Conservation (phyloP, 2,888 invertebrate genomes). For the Phaonia tiefii region DNA sequence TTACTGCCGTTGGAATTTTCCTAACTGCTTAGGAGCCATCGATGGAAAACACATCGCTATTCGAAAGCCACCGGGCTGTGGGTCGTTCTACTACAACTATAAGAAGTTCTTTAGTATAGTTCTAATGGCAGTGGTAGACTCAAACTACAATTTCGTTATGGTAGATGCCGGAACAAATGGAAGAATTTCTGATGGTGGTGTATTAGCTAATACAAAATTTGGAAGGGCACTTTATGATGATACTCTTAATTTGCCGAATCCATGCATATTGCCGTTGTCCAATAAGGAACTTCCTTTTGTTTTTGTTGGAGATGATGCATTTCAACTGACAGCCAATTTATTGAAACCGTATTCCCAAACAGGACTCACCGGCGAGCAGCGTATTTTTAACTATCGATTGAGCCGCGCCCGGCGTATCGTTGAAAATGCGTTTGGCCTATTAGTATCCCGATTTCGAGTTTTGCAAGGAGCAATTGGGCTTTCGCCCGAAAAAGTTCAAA, state of each 20-base stretch:
- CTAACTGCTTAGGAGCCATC: too few species aligned
- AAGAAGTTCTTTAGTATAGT: constrained; percentile 54
- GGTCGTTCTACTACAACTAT: constrained; percentile 42
- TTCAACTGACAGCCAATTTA: constrained; percentile 38
- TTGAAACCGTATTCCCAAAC: constrained; percentile 47
- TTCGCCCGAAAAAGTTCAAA: too few species aligned
- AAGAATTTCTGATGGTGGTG: too few species aligned
- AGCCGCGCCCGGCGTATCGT: constrained; percentile 44
- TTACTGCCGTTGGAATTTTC: constrained; percentile 31
- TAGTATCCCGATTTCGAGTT: constrained; percentile 69
- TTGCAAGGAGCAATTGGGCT: too few species aligned
- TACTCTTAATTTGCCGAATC: constrained; percentile 36
- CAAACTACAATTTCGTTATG: constrained; percentile 55
- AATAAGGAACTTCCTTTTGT: constrained; percentile 40
- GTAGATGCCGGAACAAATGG: constrained; percentile 50
- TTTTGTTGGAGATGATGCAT: too few species aligned
- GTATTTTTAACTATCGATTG: too few species aligned
- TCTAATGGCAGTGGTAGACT: constrained; percentile 44
- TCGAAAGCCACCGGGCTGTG: constrained; percentile 40
- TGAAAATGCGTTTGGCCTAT: constrained; percentile 55
- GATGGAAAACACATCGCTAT: constrained; percentile 51
- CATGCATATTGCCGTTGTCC: neutral
- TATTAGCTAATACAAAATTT: neutral
- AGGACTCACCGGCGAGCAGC: constrained; percentile 26
- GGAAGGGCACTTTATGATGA: constrained; percentile 25